Conservation (phyloP, 2,888 invertebrate genomes). For the Tortrix viridana region DNA sequence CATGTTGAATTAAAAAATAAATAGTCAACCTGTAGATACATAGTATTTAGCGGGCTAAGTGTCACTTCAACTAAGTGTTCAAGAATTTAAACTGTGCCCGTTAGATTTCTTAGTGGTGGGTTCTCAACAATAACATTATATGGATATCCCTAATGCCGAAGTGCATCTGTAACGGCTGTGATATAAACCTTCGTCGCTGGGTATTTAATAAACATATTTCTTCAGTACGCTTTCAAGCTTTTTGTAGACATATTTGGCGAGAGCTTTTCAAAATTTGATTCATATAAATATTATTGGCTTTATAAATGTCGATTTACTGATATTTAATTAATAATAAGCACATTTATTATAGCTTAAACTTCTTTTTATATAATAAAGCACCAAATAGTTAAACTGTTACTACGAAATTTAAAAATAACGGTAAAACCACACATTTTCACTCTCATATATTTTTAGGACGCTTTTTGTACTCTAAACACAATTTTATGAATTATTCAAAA, state of each 20-base stretch:
- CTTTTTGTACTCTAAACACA: background rate
- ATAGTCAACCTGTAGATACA: slow-evolving; percentile 42
- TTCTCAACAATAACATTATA: slow-evolving; percentile 55
- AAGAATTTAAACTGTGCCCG: slow-evolving; percentile 43
- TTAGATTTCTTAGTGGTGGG: slow-evolving; percentile 54
- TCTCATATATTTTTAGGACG: background rate
- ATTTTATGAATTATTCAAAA: too few relatives aligned
- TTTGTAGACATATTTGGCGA: slow-evolving; percentile 53
- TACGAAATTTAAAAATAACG: background rate
- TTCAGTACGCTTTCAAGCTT: slow-evolving; percentile 55
- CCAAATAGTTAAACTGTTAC: background rate
- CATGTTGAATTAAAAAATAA: slow-evolving; percentile 46
- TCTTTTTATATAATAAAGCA: slow-evolving; percentile 21
- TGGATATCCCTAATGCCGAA: slow-evolving; percentile 75
- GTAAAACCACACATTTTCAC: background rate
- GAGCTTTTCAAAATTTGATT: slow-evolving; percentile 30
- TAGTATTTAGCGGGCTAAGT: slow-evolving; percentile 49
- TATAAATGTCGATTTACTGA: slow-evolving; percentile 37
- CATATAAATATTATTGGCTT: slow-evolving; percentile 45
- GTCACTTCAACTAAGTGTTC: slow-evolving; percentile 53
- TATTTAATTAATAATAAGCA: slow-evolving; percentile 22
- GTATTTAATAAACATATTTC: slow-evolving; percentile 58
- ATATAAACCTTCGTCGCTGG: slow-evolving; percentile 74
- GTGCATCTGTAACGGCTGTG: slow-evolving; percentile 77
- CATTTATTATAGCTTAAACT: slow-evolving; percentile 23